Evolutionary conservation across 2,888 invertebrate species (phyloP).

Genomic region (Philereme vetulata): DNA sequence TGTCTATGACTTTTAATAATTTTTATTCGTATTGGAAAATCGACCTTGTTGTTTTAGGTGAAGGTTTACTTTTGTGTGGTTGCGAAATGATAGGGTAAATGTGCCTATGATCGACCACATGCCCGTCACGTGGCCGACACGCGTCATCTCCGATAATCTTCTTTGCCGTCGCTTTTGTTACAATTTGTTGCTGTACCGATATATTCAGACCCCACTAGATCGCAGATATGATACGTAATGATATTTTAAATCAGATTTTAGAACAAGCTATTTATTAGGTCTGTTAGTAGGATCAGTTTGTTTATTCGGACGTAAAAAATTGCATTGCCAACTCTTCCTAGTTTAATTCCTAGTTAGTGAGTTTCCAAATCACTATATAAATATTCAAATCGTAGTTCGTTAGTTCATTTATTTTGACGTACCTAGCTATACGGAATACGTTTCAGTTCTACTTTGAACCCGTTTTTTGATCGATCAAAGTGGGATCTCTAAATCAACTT

Average conservation of each 20-base stretch:
- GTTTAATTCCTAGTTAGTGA: too few relatives aligned
- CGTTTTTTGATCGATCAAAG: too few relatives aligned
- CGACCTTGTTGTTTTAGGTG: slow-evolving; percentile 6
- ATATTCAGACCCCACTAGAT: slow-evolving; percentile 68
- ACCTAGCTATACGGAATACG: too few relatives aligned
- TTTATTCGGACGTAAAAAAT: not conserved
- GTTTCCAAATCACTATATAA: too few relatives aligned
- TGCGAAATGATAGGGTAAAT: slow-evolving; percentile 56
- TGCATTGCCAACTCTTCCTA: too few relatives aligned
- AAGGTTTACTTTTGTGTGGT: slow-evolving; percentile 42
- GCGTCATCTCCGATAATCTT: slow-evolving; percentile 79
- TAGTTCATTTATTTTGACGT: too few relatives aligned
- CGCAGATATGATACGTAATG: slow-evolving; percentile 78
- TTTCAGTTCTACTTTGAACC: too few relatives aligned
- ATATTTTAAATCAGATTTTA: slow-evolving; percentile 79
- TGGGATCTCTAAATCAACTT: too few relatives aligned
- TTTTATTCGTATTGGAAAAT: slow-evolving; percentile 22
- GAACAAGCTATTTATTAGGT: slow-evolving; percentile 64
- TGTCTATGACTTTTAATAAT: slow-evolving; percentile 39
- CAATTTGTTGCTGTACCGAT: slow-evolving; percentile 77
- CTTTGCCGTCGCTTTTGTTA: slow-evolving; percentile 80
- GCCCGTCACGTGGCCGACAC: slow-evolving; percentile 75
- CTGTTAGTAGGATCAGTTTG: slow-evolving; percentile 29
- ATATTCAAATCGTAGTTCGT: too few relatives aligned
- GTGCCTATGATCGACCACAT: slow-evolving; percentile 66